These are phyloP conservation scores for Laspeyria flexula DNA, from an alignment of 2,888 invertebrate genomes.

Conservation along the genomic window DNA sequence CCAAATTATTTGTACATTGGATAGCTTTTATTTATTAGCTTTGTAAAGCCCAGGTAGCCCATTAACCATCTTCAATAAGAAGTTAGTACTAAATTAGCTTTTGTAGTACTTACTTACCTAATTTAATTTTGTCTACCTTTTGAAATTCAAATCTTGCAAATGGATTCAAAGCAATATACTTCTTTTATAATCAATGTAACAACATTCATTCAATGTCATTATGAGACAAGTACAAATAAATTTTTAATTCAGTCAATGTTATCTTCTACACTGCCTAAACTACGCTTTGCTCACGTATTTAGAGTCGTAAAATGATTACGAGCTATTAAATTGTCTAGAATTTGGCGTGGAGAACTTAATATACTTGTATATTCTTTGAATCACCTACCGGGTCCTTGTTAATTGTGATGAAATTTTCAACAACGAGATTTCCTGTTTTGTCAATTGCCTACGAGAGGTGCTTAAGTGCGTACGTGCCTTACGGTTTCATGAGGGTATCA, in stretches of 20 bases:
- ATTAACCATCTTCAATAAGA: too few relatives aligned
- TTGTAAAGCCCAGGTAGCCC: too few relatives aligned
- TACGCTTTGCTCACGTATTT: slow-evolving; percentile 51
- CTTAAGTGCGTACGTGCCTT: slow-evolving; percentile 35
- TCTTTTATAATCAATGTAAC: background rate
- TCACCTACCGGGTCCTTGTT: slow-evolving; percentile 14
- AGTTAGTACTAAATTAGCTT: too few relatives aligned
- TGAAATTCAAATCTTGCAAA: background rate
- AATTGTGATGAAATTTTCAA: slow-evolving; percentile 1
- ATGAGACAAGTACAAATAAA: slow-evolving; percentile 28
- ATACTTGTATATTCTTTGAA: slow-evolving; percentile 33
- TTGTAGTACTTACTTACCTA: too few relatives aligned
- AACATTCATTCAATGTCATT: slow-evolving; percentile 31
- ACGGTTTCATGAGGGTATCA: slow-evolving; percentile 50
- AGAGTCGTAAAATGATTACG: slow-evolving; percentile 56
- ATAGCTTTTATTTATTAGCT: too few relatives aligned
- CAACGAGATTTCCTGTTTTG: slow-evolving; percentile 18
- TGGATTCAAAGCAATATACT: background rate
- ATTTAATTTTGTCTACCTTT: background rate
- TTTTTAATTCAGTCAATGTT: slow-evolving; percentile 39
- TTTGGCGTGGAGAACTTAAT: slow-evolving; percentile 43
- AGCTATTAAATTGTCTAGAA: slow-evolving; percentile 57
- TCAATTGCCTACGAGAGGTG: slow-evolving; percentile 14
- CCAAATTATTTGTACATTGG: too few relatives aligned
- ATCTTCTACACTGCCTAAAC: slow-evolving; percentile 40